A percentile compares a stretch with the other conserved stretches of the same genome.
Evolutionary conservation across 1,140 invertebrate species (phyloP).

Genomic region (Papilio helenus): DNA sequence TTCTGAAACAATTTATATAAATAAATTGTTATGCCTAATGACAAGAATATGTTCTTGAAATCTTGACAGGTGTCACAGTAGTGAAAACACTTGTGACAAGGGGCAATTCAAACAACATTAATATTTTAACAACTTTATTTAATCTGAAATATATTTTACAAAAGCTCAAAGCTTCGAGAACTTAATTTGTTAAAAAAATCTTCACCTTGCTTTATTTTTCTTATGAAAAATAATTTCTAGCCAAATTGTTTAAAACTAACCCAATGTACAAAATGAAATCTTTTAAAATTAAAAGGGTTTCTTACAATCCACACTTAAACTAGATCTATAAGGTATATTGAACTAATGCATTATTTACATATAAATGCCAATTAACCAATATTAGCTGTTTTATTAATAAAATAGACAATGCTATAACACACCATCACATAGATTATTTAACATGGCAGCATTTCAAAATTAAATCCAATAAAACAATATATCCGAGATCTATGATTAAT

Average conservation of each 20-base stretch:
- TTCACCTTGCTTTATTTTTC: not conserved
- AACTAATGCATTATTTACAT: conserved; percentile 12
- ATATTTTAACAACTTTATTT: conserved; percentile 9
- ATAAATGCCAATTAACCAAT: not conserved
- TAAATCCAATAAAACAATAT: conserved; percentile 14
- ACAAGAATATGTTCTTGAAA: too few species aligned
- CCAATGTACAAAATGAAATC: conserved; percentile 13
- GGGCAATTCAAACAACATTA: not conserved
- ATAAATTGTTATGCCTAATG: too few species aligned
- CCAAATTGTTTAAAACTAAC: not conserved
- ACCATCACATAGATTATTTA: not conserved
- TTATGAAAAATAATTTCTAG: not conserved
- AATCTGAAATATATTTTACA: conserved; percentile 25
- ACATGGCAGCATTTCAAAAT: not conserved
- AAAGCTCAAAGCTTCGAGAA: conserved; percentile 19
- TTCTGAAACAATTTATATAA: too few species aligned
- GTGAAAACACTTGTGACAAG: not conserved
- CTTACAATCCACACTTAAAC: not conserved
- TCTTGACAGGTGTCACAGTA: too few species aligned
- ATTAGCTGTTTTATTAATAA: conserved; percentile 29
- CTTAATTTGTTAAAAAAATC: conserved; percentile 5
- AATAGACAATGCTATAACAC: conserved; percentile 11
- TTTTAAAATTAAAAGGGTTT: not conserved
- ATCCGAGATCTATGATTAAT: conserved; percentile 2
- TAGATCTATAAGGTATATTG: not conserved